These are phyloP conservation scores for Ormyrus nitidulus DNA, from an alignment of 2,888 invertebrate genomes.

Conservation along the genomic window DNA sequence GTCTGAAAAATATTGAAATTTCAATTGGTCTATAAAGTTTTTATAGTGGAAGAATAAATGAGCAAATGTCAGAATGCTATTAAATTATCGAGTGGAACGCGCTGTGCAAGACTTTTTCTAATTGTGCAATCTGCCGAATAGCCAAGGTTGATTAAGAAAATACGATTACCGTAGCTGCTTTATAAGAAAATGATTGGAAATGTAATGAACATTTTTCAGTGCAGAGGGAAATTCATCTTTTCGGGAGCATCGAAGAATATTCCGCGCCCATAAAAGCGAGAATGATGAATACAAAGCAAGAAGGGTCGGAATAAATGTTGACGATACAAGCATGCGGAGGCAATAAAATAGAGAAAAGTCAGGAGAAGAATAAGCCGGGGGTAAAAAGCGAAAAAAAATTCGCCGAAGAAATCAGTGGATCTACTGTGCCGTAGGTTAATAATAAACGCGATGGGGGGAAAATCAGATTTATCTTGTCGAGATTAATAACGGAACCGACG, in stretches of 20 bases:
- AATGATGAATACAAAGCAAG: background rate
- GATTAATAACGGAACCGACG: conserved; percentile 55
- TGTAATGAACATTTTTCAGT: no score
- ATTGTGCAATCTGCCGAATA: no score
- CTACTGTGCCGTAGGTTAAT: conserved; percentile 47
- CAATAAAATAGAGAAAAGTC: background rate
- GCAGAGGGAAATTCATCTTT: no score
- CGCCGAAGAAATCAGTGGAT: conserved; percentile 37
- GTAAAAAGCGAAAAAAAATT: conserved; percentile 17
- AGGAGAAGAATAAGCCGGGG: background rate
- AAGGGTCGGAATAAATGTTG: conserved; percentile 1
- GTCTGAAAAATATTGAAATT: no score
- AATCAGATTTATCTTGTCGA: conserved; percentile 52
- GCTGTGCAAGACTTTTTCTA: no score
- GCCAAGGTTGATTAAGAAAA: no score
- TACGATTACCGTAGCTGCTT: no score
- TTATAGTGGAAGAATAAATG: no score
- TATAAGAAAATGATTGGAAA: no score
- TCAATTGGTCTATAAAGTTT: no score
- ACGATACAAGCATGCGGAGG: background rate
- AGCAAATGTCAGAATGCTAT: no score
- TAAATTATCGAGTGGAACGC: no score
- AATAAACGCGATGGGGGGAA: conserved; percentile 33
- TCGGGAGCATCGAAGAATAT: background rate
- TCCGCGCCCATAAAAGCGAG: background rate